Evolutionary conservation across 2,888 invertebrate species (phyloP), one percentile per base, ranked within the genome.

Genomic region (Zhuqinia jingwanae): DNA sequence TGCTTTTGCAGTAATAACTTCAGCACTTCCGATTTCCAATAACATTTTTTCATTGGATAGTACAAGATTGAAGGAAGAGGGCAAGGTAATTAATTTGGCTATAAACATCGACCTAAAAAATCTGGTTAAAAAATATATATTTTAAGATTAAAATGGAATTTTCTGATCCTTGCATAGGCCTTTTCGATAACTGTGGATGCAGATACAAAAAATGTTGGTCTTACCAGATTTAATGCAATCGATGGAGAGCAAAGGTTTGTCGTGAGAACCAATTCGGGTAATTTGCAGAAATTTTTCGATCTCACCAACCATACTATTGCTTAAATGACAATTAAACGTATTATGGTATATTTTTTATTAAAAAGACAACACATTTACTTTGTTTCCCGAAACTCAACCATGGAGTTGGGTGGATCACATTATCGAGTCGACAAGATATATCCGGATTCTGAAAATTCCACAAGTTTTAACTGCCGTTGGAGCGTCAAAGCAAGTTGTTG

Each of bases 321-420:
- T n/a, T 68, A 36, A 15, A 13, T 17, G 36, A 45, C 17, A 75
- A 25, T 22, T 36, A 36, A n/a, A n/a, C n/a, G 5, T 42, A 22
- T 60, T n/a, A 73, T 53, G 27, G 5, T 27, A 45, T 15, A 30
- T 17, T 45, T 20, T 11, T 45, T 20, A 13, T 70, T 10, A 17
- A 22, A n/a, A 70, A 85, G 85, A 70, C n/a, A 53, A 75, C 8
- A 84, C 84, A 60, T 85, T 85, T 73, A 85, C 60, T 6, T 58
- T 85, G 20, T 85, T 85, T 36, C 45, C 80, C 10, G 79, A 85
- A 5, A 68, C 58, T 8, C 85, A 85, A 17, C 85, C 85, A 0
- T 85, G 85, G 85, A 79, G 79, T 47, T 82, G 82, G 82, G 73
- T 82, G 36, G 82, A 79, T 15, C 81, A 86, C 45, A 86, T 86